Evolutionary conservation across 2,113 vertebrate genomes (phyloP).

Genomic region (Lagopus leucura): DNA sequence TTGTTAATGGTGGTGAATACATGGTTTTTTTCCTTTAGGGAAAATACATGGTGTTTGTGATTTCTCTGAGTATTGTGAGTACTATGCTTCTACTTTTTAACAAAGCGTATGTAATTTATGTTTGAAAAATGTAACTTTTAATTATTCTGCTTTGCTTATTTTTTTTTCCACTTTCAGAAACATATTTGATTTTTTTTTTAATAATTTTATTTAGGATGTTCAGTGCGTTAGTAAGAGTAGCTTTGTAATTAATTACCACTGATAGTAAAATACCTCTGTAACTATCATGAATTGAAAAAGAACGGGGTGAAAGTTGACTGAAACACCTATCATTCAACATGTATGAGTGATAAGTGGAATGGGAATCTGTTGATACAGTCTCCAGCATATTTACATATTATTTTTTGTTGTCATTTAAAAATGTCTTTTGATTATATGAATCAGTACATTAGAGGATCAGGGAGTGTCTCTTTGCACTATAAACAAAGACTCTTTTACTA

Average conservation of each 20-base stretch:
- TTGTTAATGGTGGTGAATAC: not conserved
- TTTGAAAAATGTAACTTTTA: not conserved
- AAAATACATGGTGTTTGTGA: not conserved
- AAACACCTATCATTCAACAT: not conserved
- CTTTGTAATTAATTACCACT: not conserved
- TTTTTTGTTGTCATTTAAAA: not conserved
- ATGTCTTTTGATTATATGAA: not conserved
- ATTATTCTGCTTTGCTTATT: not conserved
- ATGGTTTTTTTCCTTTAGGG: not conserved
- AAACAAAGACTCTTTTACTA: not conserved
- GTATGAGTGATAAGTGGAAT: not conserved
- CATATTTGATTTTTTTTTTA: not conserved
- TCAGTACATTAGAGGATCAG: not conserved
- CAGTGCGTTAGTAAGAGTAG: not conserved
- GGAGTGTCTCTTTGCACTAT: not conserved
- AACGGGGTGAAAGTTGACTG: not conserved
- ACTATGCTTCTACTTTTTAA: not conserved
- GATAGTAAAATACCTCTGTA: not conserved
- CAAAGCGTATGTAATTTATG: not conserved
- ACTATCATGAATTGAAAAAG: not conserved
- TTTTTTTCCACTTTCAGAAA: not conserved
- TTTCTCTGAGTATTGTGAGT: not conserved
- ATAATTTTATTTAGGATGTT: not conserved
- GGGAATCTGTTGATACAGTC: not conserved
- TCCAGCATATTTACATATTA: not conserved